Evolutionary conservation across 2,113 vertebrate genomes (phyloP).

Genomic region (Carollia perspicillata): DNA sequence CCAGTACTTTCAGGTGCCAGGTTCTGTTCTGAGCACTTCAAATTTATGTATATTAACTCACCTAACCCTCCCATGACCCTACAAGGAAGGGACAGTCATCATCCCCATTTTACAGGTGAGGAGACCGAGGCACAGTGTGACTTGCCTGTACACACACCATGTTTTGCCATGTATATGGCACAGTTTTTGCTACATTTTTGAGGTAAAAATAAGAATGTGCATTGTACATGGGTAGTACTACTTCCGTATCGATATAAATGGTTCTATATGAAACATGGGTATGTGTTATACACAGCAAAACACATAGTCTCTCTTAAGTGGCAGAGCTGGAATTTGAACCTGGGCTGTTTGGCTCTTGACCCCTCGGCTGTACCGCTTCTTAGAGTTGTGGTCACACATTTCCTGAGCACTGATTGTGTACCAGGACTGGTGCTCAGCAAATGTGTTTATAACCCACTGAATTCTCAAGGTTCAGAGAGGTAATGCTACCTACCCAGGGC

Average conservation of each 20-base stretch:
- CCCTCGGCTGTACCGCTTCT: neutral
- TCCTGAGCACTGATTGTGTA: neutral
- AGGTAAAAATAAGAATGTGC: too few relatives aligned
- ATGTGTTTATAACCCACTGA: neutral
- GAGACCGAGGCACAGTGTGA: neutral
- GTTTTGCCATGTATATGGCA: too few relatives aligned
- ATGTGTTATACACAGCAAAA: too few relatives aligned
- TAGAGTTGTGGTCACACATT: neutral
- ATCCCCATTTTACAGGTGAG: neutral
- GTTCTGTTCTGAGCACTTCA: neutral
- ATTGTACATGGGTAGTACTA: too few relatives aligned
- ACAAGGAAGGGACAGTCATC: neutral
- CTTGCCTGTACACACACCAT: fast-evolving
- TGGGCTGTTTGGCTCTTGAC: neutral
- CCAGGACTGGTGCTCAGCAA: neutral
- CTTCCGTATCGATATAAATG: too few relatives aligned
- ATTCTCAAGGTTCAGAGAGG: neutral
- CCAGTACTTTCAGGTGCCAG: neutral
- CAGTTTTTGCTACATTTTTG: too few relatives aligned
- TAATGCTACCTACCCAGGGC: neutral
- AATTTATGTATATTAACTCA: neutral
- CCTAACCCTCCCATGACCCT: neutral
- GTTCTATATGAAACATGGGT: too few relatives aligned
- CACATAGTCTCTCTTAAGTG: neutral
- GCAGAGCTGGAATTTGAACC: neutral